Conservation (phyloP, 2,113 vertebrate species). For the Elephas maximus region DNA sequence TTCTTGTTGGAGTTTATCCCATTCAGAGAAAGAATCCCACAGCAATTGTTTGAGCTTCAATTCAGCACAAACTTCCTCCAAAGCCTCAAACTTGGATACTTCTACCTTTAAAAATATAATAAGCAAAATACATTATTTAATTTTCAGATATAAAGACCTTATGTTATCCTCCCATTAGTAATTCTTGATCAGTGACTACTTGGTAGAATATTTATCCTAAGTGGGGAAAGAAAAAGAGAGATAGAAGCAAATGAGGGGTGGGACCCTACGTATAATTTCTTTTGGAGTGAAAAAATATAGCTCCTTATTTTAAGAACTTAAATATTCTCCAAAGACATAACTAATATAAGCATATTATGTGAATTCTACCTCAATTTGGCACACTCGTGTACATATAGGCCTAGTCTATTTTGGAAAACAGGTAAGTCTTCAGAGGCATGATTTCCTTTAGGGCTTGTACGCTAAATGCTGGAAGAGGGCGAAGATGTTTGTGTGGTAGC, state of each 20-base stretch:
- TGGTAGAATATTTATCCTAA: background rate
- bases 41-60: conserved; percentile 91
- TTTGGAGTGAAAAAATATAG: conserved; percentile 10
- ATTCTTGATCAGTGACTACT: background rate
- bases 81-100: conserved; percentile 90
- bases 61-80: conserved; percentile 90
- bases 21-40: conserved; percentile 92
- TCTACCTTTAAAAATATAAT: conserved; percentile 88
- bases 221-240: background rate
- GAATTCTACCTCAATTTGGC: background rate
- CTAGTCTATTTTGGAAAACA: background rate
- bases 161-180: background rate
- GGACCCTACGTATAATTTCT: background rate
- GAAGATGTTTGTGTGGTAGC: background rate
- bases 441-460: background rate
- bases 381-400: background rate
- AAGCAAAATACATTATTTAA: conserved; percentile 42
- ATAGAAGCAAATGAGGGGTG: background rate
- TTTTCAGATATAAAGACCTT: conserved; percentile 43
- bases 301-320: conserved; percentile 12
- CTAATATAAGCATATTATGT: background rate
- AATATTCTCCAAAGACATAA: background rate
- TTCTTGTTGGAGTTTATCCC: conserved; percentile 88
- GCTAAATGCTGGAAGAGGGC: background rate
- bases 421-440: background rate